Base-by-base conservation (phyloP, 2,113 vertebrate species). In the Seriola aureovittata region DNA sequence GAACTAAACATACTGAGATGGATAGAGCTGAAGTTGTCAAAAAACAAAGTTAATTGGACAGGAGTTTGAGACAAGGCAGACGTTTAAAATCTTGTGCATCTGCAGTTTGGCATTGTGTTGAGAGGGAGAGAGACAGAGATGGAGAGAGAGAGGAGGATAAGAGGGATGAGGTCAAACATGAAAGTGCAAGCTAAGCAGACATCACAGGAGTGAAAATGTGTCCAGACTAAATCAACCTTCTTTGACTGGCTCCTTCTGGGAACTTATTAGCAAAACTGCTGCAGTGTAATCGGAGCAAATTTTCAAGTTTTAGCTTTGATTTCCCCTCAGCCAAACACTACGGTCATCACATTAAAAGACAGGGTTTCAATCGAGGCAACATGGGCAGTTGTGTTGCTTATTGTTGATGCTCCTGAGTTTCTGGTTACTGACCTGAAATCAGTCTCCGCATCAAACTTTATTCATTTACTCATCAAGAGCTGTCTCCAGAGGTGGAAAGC, bases 101-200 rank as follows among this genome's bases (percentile, higher is more conserved):
- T 78, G 87, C 86, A 87, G 82, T 71, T 79, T 81, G 59, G 73
- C 70, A 25, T 75, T 55, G 75, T 84, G 74, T 78, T 52, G 25
- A 58, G 58, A 59, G 14, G 9, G 13, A 59, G 40, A 21, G 42
- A 36, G 55, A 44, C 1, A 7, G 46, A n/a, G n/a, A 55, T 7
- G 3, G 8, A 44, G 55, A 50, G 38, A n/a, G 10, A n/a, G 10
- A 23, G 10, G 7, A 40, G 8, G 3, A 29, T 23, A 13, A 6
- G 59, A 42, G 4, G 36, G 68, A n/a, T 23, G 71, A 34, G 64
- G 71, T 57, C 46, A 42, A 25, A 81, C 58, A 81, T 62, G n/a
- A 72, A 82, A 76, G 65, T 86, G 78, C 77, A 78, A 80, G 44
- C 71, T 52, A 66, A 85, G 89, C 85, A 89, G 75, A 89, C 71